Base-by-base conservation (phyloP, 1,140 invertebrate genomes). In the Protaetia brevitarsis region DNA sequence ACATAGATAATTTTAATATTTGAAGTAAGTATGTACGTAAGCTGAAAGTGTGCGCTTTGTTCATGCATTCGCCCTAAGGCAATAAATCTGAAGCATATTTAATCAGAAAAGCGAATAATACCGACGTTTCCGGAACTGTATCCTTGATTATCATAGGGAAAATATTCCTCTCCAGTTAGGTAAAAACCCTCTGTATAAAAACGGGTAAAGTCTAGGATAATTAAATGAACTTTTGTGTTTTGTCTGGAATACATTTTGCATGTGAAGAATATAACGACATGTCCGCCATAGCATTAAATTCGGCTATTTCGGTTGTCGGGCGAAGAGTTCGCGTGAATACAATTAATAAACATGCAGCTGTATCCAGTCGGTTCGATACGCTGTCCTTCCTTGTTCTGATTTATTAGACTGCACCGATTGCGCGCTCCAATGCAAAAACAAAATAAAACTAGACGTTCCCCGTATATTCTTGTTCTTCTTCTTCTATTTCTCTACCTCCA, bases 361-460 rank as follows among this genome's bases (percentile, higher is more conserved):
- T 57, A 64, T 59, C 27, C 30, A 30, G 57, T 59, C 57, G 57
- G 57, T 30, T 59, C 41, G 41, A 51, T 51, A 51, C 41, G 41
- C 68, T 62, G 65, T 58, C 66, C 66, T 70, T 70, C 68, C 70
- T 71, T 65, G 64, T 65, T 68, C 71, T 72, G 71, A 72, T 72
- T 72, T 72, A 72, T 72, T 72, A 70, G 68, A 72, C 71, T 72
- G 71, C 71, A 72, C 71, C 68, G 71, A 70, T 72, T 70, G 65
- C 70, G 69, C 66, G 69, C 64, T 62, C 36, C 64, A 56, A 64
- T 58, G 57, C 65, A 57, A 66, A 65, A 69, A 69, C 67, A 69
- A 64, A 67, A 66, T 65, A 63, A 71, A 66, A 69, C 60, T 28
- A 67, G 23, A 58, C 56, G 63, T 51, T 51, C 41, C 19, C 41